Base-by-base conservation (phyloP, 1,140 invertebrate genomes). In the Caenorhabditis inopinata region DNA sequence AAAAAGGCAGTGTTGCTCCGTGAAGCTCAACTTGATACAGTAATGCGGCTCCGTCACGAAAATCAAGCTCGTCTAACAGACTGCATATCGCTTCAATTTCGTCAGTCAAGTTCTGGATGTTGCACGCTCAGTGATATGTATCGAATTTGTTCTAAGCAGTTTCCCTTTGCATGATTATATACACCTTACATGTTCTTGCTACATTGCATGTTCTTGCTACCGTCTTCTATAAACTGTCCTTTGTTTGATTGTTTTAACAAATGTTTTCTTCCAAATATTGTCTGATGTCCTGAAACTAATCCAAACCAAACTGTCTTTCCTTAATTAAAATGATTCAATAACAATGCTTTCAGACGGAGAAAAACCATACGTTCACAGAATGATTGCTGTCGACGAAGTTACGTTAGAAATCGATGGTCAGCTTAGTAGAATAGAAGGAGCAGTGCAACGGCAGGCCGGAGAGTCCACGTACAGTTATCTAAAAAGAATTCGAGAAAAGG, bases 351-450 rank as follows among this genome's bases (percentile, higher is more conserved):
- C 23, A 78, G 76, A 78, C 18, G 32, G 49, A 14, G 45, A 62
- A 16, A 58, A 45, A 21, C 27, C 76, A 4, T 78, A 78, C 23
- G 38, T 78, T 1, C 38, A 78, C 23, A 32, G 76, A 18, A 78
- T 78, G 76, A 78, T 78, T 47, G 76, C 76, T 11, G 49, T 58
- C 5, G 76, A 78, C 18, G 51, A 62, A 21, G 45, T 78, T 2
- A 29, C 18, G 7, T 23, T 47, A n/a, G 76, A 78, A 68, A 78
- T 78, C 32, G 76, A 49, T 25, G 18, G 47, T 16, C 76, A 78
- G 23, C n/a, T 78, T 18, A 58, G 35, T 25, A 16, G 76, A 68
- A 78, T 78, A 21, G 49, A 78, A 25, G 49, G 53, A 45, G 49
- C 38, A 6, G 49, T 58, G 32, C 32, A 51, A 29, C 42, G 76